These are phyloP conservation scores for Uromys caudimaculatus DNA, from an alignment of 2,797 vertebrate genomes.

Conservation along the genomic window DNA sequence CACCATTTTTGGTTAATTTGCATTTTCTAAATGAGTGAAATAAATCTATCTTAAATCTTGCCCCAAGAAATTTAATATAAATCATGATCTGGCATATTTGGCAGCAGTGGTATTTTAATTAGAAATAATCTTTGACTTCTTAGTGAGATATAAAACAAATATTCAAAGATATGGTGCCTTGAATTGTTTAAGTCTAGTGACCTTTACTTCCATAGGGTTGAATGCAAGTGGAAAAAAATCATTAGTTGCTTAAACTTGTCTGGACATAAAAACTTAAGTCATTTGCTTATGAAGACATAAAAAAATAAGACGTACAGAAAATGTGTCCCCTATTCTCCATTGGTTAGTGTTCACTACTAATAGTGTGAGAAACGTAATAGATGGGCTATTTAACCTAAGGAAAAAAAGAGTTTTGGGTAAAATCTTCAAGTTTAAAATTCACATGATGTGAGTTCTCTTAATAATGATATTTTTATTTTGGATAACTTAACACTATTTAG, in stretches of 20 bases:
- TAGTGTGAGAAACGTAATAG: neutral
- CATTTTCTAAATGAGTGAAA: slow-evolving; percentile 13
- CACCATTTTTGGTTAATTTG: neutral
- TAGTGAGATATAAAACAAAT: neutral
- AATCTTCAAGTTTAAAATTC: slow-evolving; percentile 9
- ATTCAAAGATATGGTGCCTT: neutral
- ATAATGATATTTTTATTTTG: slow-evolving; percentile 23
- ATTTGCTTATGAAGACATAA: neutral
- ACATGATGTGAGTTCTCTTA: neutral
- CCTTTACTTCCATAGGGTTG: neutral
- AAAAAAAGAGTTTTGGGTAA: neutral
- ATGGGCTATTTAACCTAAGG: neutral
- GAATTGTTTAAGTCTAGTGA: neutral
- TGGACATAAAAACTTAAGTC: neutral
- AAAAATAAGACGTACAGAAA: neutral
- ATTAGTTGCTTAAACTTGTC: neutral
- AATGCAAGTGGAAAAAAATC: neutral
- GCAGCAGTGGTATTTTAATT: neutral
- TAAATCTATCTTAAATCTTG: neutral
- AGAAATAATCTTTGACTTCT: slow-evolving; percentile 16
- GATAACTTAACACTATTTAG: neutral
- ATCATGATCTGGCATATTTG: neutral
- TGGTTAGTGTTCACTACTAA: neutral
- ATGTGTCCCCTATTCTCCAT: neutral
- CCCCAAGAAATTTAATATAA: neutral